A percentile compares a stretch with the other conserved stretches of the same genome.
Conservation (phyloP, 2,888 invertebrate species). For the Asteroscopus sphinx region DNA sequence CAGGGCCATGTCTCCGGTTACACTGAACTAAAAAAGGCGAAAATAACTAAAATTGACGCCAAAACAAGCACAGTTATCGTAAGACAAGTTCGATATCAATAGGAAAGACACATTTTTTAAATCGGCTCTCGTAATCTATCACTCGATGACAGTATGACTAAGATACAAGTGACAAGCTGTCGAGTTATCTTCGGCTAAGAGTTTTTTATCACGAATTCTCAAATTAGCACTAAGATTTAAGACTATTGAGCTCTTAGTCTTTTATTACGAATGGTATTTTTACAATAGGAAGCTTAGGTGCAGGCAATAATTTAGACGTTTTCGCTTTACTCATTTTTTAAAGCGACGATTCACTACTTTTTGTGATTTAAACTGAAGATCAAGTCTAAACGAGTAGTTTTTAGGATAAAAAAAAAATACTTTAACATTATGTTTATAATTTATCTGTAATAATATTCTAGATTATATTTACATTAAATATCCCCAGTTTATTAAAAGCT, state of each 20-base stretch:
- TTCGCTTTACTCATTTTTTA: too few relatives aligned
- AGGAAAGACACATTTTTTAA: constrained; percentile 19
- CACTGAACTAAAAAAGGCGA: constrained; percentile 29
- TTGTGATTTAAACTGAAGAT: too few relatives aligned
- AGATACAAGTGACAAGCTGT: constrained; percentile 44
- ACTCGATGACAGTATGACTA: constrained; percentile 28
- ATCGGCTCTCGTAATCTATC: constrained; percentile 39
- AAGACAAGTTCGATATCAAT: constrained; percentile 32
- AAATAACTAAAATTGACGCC: constrained; percentile 1
- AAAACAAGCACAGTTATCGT: constrained; percentile 38
- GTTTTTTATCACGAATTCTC: constrained; percentile 34
- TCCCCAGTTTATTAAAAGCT: too few relatives aligned
- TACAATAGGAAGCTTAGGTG: not conserved
- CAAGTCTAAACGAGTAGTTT: too few relatives aligned
- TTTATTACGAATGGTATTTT: not conserved
- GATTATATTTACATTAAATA: too few relatives aligned
- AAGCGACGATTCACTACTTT: too few relatives aligned
- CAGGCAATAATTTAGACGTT: not conserved
- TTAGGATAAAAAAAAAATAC: too few relatives aligned
- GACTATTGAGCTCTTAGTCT: constrained; percentile 15
- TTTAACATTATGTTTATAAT: too few relatives aligned
- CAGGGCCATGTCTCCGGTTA: constrained; percentile 31
- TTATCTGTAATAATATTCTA: too few relatives aligned
- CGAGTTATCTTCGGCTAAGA: constrained; percentile 35
- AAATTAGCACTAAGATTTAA: constrained; percentile 19